Evolutionary conservation across 2,113 vertebrate genomes (phyloP).

Genomic region (Fregetta grallaria): DNA sequence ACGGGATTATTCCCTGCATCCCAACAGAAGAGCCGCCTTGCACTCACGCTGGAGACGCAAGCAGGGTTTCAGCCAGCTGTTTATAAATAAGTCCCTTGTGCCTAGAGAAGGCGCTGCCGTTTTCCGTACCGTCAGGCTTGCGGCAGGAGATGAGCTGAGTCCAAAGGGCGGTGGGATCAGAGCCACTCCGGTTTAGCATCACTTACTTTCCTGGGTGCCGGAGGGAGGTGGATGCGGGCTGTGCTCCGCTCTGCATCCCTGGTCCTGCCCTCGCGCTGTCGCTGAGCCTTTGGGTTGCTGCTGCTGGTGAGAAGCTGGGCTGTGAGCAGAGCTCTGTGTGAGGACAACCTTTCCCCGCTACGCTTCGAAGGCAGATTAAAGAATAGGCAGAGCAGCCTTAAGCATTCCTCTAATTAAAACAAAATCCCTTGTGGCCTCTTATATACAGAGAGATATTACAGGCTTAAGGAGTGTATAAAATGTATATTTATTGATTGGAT

Average conservation of each 20-base stretch:
- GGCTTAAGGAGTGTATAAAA: neutral
- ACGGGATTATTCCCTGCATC: neutral
- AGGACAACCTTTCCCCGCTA: neutral
- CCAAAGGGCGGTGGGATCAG: neutral
- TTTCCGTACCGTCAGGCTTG: no score
- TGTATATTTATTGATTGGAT: neutral
- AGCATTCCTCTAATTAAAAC: constrained; percentile 50
- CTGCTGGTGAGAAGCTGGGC: neutral
- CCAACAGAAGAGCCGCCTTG: neutral
- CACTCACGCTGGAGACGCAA: neutral
- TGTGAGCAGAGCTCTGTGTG: neutral
- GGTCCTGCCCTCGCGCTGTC: neutral
- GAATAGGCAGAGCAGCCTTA: neutral
- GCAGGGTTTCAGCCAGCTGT: neutral
- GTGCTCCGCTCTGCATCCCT: neutral
- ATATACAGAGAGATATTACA: neutral
- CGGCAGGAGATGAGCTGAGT: neutral
- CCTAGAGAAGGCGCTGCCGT: neutral
- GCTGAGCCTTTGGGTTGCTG: neutral
- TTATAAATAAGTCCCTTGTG: neutral
- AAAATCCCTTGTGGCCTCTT: constrained; percentile 10
- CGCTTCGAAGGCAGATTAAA: neutral
- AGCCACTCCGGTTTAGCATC: neutral
- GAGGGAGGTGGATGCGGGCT: neutral
- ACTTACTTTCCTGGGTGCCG: neutral